phyloP scores from a whole-genome alignment of 1,140 invertebrate genomes.

The Parasteatoda tepidariorum region DNA sequence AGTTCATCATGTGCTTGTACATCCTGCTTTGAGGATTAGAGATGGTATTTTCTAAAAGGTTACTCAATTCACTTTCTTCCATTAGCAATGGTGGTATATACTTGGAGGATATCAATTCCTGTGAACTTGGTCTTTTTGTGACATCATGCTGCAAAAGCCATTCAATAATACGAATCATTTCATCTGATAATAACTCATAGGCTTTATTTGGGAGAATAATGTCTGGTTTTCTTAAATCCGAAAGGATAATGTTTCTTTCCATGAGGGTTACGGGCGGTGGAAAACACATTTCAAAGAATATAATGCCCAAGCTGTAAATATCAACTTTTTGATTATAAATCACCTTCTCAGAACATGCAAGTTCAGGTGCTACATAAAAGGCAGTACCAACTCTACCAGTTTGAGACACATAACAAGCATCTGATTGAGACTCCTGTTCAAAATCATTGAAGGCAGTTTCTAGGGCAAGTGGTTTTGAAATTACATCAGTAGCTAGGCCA shows the following conservation, averaged over 20 bases:
- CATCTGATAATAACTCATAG: conserved; percentile 68
- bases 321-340: conserved; percentile 84
- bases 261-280: conserved; percentile 83
- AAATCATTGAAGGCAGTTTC: conserved; percentile 9
- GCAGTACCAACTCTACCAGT: conserved; percentile 92
- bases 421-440: conserved; percentile 2
- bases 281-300: conserved; percentile 95
- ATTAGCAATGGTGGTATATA: conserved; percentile 82
- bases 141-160: conserved; percentile 90
- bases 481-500: conserved; percentile 86
- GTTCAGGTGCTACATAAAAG: conserved; percentile 92
- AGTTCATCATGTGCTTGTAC: conserved; percentile 81
- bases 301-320: conserved; percentile 91
- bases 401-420: conserved; percentile 62
- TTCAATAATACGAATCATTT: conserved; percentile 71
- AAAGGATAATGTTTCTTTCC: conserved; percentile 85
- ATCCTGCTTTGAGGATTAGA: conserved; percentile 83
- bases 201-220: conserved; percentile 78
- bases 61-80: conserved; percentile 83
- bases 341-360: conserved; percentile 49
- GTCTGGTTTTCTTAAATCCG: conserved; percentile 76
- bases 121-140: conserved; percentile 81
- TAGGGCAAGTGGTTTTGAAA: conserved; percentile 66
- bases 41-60: conserved; percentile 80
- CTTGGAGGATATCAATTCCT: conserved; percentile 83